These are phyloP conservation scores for Aquatica leii DNA, from an alignment of 2,888 invertebrate genomes.

Conservation along the genomic window DNA sequence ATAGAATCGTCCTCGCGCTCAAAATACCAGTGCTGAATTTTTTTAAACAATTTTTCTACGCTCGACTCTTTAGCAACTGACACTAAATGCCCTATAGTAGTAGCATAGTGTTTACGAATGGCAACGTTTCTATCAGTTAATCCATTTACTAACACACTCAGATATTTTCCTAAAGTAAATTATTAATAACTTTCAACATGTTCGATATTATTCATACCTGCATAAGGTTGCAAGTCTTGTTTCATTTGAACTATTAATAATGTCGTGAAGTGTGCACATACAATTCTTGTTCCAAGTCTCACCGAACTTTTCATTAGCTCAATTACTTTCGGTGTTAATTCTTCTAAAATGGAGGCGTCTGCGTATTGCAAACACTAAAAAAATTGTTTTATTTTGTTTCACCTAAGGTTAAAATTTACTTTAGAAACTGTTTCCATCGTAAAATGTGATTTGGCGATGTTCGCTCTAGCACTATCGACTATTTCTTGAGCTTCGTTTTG, in stretches of 20 bases:
- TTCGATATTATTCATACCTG: slow-evolving; percentile 54
- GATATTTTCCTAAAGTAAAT: slow-evolving; percentile 63
- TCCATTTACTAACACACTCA: slow-evolving; percentile 75
- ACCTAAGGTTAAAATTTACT: slow-evolving; percentile 58
- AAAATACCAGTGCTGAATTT: slow-evolving; percentile 71
- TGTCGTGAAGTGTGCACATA: slow-evolving; percentile 80
- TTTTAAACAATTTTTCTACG: slow-evolving; percentile 70
- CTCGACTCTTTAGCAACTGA: slow-evolving; percentile 81
- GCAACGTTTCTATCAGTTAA: slow-evolving; percentile 85
- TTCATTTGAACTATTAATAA: slow-evolving; percentile 67
- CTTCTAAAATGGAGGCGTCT: slow-evolving; percentile 78
- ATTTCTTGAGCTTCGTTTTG: slow-evolving; percentile 77
- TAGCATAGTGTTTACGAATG: slow-evolving; percentile 84
- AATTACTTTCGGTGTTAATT: slow-evolving; percentile 80
- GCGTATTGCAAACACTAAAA: slow-evolving; percentile 73
- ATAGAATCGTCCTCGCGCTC: slow-evolving; percentile 79
- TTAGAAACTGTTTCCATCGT: slow-evolving; percentile 88
- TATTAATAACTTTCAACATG: neutral
- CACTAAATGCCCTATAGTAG: slow-evolving; percentile 85
- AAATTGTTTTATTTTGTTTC: slow-evolving; percentile 3
- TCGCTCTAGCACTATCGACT: slow-evolving; percentile 82
- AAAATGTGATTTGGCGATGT: slow-evolving; percentile 83
- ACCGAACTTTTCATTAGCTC: slow-evolving; percentile 83
- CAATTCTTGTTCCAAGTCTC: slow-evolving; percentile 85
- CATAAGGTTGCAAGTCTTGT: slow-evolving; percentile 66